These are phyloP conservation scores for Biston betularia DNA, from an alignment of 2,888 invertebrate species.

Conservation along the genomic window DNA sequence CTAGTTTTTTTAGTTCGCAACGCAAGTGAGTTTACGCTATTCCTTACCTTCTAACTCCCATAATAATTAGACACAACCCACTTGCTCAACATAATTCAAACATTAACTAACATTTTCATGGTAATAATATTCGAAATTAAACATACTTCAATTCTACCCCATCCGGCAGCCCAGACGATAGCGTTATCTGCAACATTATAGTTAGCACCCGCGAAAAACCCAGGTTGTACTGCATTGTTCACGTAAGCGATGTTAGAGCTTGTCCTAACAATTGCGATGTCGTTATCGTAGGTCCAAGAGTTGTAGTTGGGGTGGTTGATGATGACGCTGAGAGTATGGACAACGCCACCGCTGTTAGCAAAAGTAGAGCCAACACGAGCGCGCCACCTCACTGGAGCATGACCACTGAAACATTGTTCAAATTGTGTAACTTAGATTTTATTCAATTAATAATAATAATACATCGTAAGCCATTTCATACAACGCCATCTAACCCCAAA, in stretches of 20 bases:
- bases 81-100: too few relatives aligned
- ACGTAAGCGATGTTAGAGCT: conserved; percentile 39
- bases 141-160: conserved; percentile 51
- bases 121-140: background rate
- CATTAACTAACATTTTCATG: too few relatives aligned
- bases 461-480: too few relatives aligned
- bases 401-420: background rate
- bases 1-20: too few relatives aligned
- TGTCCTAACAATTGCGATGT: conserved; percentile 57
- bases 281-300: conserved; percentile 46
- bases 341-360: conserved; percentile 51
- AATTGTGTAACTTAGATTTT: too few relatives aligned
- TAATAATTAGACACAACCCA: too few relatives aligned
- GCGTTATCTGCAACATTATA: conserved; percentile 60
- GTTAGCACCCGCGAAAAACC: conserved; percentile 57
- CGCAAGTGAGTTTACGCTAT: too few relatives aligned
- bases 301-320: conserved; percentile 33
- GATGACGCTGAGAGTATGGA: conserved; percentile 10
- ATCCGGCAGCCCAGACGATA: conserved; percentile 64
- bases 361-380: conserved; percentile 51
- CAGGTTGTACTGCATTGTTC: conserved; percentile 48
- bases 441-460: too few relatives aligned
- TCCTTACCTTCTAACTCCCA: too few relatives aligned
- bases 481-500: too few relatives aligned
- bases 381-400: conserved; percentile 37